A percentile compares a stretch with the other conserved stretches of the same genome.
Evolutionary conservation across 2,888 invertebrate species (phyloP).

Genomic region (Sinopyrophorus schimmeli): DNA sequence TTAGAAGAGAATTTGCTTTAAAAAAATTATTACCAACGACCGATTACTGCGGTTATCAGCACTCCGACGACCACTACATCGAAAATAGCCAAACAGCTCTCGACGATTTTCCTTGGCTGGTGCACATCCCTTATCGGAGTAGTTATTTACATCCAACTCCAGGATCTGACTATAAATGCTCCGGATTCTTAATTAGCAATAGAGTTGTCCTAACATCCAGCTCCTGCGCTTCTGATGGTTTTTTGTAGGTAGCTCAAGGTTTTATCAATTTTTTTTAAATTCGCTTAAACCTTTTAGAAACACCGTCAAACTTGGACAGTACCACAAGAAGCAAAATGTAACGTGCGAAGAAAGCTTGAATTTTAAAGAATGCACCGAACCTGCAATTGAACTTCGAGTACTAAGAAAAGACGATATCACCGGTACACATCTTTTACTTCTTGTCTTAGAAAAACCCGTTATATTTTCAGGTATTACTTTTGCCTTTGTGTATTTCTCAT

Average conservation of each 20-base stretch:
- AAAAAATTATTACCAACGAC: neutral
- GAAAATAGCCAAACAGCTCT: neutral
- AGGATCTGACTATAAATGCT: neutral
- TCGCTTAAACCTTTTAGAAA: too few relatives aligned
- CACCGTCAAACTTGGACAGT: slow-evolving; percentile 1
- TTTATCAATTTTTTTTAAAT: too few relatives aligned
- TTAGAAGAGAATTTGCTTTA: neutral
- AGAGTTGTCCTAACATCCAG: neutral
- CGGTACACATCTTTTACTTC: too few relatives aligned
- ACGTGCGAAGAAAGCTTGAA: neutral
- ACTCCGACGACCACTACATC: slow-evolving; percentile 3
- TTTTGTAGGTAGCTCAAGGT: too few relatives aligned
- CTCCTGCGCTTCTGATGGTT: neutral
- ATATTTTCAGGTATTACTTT: too few relatives aligned
- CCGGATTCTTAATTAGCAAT: slow-evolving; percentile 5
- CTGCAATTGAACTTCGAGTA: too few relatives aligned
- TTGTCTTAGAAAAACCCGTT: too few relatives aligned
- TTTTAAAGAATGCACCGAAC: slow-evolving; percentile 1
- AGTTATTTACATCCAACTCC: neutral
- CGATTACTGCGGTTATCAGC: slow-evolving; percentile 7
- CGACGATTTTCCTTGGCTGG: slow-evolving; percentile 10
- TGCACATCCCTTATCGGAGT: neutral
- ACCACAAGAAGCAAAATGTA: neutral
- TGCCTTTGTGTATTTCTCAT: too few relatives aligned
- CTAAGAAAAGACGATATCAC: too few relatives aligned